A percentile compares a stretch with the other conserved stretches of the same genome.
Evolutionary conservation across 2,113 vertebrate species (phyloP).

Genomic region (Smithornis capensis): DNA sequence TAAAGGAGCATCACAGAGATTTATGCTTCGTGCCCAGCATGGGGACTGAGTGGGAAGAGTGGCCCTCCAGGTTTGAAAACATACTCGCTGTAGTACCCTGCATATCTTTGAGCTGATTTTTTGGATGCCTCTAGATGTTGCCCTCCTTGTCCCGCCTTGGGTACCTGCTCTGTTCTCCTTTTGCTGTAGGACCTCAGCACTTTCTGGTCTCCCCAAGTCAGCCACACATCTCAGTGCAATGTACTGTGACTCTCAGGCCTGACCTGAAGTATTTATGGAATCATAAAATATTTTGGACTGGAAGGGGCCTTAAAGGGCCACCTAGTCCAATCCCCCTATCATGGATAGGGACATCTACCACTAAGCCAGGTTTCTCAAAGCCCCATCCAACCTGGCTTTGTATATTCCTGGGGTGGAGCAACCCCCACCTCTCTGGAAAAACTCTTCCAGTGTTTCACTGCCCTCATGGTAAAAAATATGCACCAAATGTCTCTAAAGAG

Average conservation of each 20-base stretch:
- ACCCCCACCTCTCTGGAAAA: not conserved
- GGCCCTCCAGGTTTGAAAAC: not conserved
- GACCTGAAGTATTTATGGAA: not conserved
- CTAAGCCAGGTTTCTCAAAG: not conserved
- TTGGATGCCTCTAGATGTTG: not conserved
- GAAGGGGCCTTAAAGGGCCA: not conserved
- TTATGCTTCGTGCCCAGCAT: fast-evolving
- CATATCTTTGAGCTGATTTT: not conserved
- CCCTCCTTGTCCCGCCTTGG: not conserved
- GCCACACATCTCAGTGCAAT: not conserved
- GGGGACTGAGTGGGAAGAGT: fast-evolving
- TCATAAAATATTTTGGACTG: not conserved
- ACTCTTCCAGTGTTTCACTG: not conserved
- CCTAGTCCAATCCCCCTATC: not conserved
- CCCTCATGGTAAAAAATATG: not conserved
- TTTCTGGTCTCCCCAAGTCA: fast-evolving
- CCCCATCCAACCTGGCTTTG: not conserved
- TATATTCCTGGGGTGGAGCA: not conserved
- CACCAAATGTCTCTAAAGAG: not conserved
- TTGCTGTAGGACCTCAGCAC: not conserved
- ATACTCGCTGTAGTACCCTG: not conserved
- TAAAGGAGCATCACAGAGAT: not conserved
- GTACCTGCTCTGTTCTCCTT: not conserved
- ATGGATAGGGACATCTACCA: not conserved
- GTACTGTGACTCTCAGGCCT: not conserved